These are phyloP conservation scores for Micronycteris hirsuta DNA, from an alignment of 2,113 vertebrate genomes.

Conservation along the genomic window DNA sequence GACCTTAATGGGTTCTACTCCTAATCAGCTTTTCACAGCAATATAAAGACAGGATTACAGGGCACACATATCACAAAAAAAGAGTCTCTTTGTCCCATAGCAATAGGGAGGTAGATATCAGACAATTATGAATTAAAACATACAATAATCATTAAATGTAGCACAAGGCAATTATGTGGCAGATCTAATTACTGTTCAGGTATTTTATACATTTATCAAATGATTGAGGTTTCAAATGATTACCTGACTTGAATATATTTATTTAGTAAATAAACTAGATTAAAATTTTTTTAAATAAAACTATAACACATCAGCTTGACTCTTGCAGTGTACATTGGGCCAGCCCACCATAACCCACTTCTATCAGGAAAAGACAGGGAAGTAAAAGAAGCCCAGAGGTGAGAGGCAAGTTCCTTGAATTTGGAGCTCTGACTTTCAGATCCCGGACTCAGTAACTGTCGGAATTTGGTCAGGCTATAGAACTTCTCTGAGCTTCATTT, in stretches of 20 bases:
- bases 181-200: constrained; percentile 51
- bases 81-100: constrained; percentile 30
- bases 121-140: constrained; percentile 43
- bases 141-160: constrained; percentile 39
- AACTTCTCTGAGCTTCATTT: constrained; percentile 3
- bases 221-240: constrained; percentile 35
- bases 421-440: not conserved
- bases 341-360: not conserved
- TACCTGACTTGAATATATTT: constrained; percentile 31
- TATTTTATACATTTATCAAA: constrained; percentile 39
- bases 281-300: not conserved
- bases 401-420: not conserved
- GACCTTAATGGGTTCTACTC: constrained; percentile 18
- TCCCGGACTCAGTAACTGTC: not conserved
- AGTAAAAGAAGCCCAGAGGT: not conserved
- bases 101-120: constrained; percentile 21
- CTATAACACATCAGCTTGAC: not conserved
- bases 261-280: constrained; percentile 27
- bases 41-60: not conserved
- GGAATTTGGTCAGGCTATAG: not conserved
- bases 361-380: not conserved
- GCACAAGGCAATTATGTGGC: constrained; percentile 24
- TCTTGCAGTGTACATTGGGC: not conserved
- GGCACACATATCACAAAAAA: constrained; percentile 19
- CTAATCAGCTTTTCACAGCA: constrained; percentile 45